phyloP scores from a whole-genome alignment of 2,113 vertebrate species.

The Elephas maximus region DNA sequence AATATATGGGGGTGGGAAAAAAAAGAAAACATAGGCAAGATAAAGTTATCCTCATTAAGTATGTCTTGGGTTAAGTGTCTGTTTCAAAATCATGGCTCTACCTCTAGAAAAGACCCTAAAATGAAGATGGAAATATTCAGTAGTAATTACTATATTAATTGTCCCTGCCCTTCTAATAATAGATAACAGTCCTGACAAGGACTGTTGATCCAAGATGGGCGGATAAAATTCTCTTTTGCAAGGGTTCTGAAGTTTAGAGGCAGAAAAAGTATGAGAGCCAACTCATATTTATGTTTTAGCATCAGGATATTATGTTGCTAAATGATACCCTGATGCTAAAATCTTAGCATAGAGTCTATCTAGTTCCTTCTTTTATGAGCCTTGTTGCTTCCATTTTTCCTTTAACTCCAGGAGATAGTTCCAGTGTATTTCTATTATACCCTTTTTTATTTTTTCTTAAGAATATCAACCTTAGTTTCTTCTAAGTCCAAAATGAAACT shows the following conservation, averaged over 20 bases:
- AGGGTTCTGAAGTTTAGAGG: neutral
- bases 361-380: neutral
- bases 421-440: neutral
- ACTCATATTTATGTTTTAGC: neutral
- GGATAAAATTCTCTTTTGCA: neutral
- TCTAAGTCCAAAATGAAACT: neutral
- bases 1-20: neutral
- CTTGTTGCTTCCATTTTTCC: fast-evolving
- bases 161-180: neutral
- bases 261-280: neutral
- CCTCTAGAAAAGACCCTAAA: neutral
- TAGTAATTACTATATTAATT: neutral
- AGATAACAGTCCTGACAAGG: neutral
- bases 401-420: neutral
- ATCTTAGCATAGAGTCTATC: neutral
- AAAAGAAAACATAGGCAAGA: neutral
- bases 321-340: neutral
- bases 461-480: neutral
- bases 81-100: fast-evolving
- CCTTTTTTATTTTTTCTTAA: no score
- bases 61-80: neutral
- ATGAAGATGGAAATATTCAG: neutral
- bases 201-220: neutral
- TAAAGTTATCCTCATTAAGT: neutral
- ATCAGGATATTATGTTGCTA: neutral